These are phyloP conservation scores for Nomada hirtipes DNA, from an alignment of 2,888 invertebrate genomes.

Conservation along the genomic window DNA sequence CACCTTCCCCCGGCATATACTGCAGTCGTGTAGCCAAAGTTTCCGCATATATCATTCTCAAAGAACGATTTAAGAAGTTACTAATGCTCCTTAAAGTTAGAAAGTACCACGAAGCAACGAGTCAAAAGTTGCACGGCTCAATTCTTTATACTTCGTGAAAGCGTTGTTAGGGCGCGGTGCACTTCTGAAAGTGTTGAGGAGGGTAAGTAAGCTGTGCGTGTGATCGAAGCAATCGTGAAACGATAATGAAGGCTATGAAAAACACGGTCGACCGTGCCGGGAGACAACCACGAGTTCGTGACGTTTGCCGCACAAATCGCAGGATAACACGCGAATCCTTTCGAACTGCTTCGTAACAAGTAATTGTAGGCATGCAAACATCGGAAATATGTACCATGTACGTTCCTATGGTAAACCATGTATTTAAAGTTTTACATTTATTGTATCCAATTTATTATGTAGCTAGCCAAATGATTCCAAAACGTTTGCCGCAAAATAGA, in stretches of 20 bases:
- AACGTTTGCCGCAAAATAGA: background rate
- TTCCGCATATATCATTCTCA: constrained; percentile 55
- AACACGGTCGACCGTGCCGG: constrained; percentile 9
- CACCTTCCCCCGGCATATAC: constrained; percentile 8
- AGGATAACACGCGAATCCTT: constrained; percentile 36
- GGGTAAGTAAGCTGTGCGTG: background rate
- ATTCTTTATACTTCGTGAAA: constrained; percentile 19
- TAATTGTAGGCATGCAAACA: background rate
- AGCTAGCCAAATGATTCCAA: background rate
- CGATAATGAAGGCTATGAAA: constrained; percentile 35
- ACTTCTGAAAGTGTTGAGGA: background rate
- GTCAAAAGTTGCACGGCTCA: constrained; percentile 30
- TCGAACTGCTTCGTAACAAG: constrained; percentile 4
- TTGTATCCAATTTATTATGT: constrained; percentile 8
- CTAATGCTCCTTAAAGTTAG: constrained; percentile 60
- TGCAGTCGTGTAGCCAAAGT: constrained; percentile 44
- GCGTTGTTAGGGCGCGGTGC: constrained; percentile 2
- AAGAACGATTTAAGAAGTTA: constrained; percentile 56
- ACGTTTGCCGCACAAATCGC: constrained; percentile 29
- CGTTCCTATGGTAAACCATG: too few species aligned
- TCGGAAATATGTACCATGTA: background rate
- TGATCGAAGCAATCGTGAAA: constrained; percentile 12
- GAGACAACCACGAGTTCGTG: constrained; percentile 16
- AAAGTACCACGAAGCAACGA: constrained; percentile 30
- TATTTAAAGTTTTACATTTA: too few species aligned